These are phyloP conservation scores for Tringa solitaria DNA, from an alignment of 2,113 vertebrate genomes.

Conservation along the genomic window DNA sequence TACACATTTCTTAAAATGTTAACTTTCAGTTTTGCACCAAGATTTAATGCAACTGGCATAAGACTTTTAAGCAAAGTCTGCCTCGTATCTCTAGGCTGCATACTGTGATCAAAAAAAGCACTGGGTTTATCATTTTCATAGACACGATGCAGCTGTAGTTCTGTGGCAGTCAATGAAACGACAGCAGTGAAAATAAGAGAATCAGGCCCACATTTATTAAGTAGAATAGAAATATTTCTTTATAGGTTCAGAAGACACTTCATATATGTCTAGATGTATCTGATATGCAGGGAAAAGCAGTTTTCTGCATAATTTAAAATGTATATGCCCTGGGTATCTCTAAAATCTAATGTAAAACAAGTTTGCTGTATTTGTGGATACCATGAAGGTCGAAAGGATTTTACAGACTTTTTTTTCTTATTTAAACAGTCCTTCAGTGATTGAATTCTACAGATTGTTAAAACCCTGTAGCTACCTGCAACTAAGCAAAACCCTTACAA, in stretches of 20 bases:
- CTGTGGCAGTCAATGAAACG: not conserved
- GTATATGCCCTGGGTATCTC: not conserved
- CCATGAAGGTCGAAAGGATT: not conserved
- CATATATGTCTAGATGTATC: not conserved
- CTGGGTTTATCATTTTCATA: not conserved
- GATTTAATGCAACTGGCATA: conserved; percentile 14
- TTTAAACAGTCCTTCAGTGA: not conserved
- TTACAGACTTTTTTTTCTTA: not conserved
- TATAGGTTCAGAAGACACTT: not conserved
- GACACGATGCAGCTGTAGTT: not conserved
- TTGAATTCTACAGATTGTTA: not conserved
- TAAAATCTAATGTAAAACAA: not conserved
- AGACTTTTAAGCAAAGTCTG: conserved; percentile 36
- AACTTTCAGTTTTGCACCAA: conserved; percentile 29
- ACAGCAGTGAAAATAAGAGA: not conserved
- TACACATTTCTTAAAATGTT: conserved; percentile 19
- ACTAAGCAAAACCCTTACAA: not conserved
- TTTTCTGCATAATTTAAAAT: not conserved
- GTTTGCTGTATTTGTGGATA: not conserved
- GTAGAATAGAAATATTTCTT: not conserved
- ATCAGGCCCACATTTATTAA: not conserved
- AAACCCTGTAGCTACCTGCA: not conserved
- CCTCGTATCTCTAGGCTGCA: not conserved
- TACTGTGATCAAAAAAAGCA: not conserved
- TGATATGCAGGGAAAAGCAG: not conserved